A percentile compares a stretch with the other conserved stretches of the same genome.
Conservation (phyloP, 2,113 vertebrate species). For the Takifugu flavidus region DNA sequence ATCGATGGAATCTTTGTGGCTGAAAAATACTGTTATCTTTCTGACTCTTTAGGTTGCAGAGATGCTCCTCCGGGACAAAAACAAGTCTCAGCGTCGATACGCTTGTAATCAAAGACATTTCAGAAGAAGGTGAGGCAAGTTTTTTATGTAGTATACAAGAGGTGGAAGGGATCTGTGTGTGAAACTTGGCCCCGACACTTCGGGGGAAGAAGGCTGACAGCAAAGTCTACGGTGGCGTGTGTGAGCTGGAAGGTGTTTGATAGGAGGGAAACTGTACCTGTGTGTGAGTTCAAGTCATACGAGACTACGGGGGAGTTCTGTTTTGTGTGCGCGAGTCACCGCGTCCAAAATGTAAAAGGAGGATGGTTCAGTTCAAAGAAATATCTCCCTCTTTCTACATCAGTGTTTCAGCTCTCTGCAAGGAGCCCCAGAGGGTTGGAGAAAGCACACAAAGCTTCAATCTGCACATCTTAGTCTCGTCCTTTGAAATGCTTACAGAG, state of each 20-base stretch:
- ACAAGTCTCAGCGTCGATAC: conserved; percentile 41
- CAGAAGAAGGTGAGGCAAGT: conserved; percentile 30
- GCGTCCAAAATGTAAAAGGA: conserved; percentile 45
- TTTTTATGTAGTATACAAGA: conserved; percentile 44
- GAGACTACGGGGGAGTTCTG: not conserved
- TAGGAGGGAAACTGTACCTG: not conserved
- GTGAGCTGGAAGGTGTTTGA: conserved; percentile 9
- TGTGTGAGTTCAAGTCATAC: conserved; percentile 2
- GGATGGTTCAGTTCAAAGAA: conserved; percentile 50
- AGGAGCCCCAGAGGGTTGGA: conserved; percentile 42
- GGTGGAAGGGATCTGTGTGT: conserved; percentile 54
- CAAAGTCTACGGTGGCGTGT: conserved; percentile 10
- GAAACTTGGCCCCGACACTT: conserved; percentile 57
- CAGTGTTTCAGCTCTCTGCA: conserved; percentile 32
- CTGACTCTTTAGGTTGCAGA: conserved; percentile 14
- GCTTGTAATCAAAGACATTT: conserved; percentile 59
- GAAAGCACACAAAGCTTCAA: conserved; percentile 47
- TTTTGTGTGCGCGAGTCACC: conserved; percentile 16
- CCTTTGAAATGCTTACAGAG: conserved; percentile 58
- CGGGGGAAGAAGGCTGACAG: conserved; percentile 15
- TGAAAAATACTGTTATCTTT: not conserved
- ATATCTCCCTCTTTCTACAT: conserved; percentile 36
- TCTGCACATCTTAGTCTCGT: conserved; percentile 38
- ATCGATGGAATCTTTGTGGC: not conserved
- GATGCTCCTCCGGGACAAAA: conserved; percentile 29